These are phyloP conservation scores for Caenorhabditis wallacei DNA, from an alignment of 2,888 invertebrate genomes.

Conservation along the genomic window DNA sequence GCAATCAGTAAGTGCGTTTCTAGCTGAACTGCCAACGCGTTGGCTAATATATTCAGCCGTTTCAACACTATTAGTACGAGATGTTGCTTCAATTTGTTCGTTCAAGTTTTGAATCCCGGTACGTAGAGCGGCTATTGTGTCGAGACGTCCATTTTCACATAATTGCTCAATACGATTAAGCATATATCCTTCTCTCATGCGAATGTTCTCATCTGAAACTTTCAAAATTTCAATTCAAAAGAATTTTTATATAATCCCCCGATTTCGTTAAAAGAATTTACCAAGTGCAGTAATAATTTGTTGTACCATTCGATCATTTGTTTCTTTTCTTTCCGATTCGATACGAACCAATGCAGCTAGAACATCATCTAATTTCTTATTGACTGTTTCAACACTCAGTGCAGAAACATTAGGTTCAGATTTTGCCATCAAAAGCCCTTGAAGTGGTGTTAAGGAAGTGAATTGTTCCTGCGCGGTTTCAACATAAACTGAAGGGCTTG, in stretches of 20 bases:
- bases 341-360: constrained; percentile 12
- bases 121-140: constrained; percentile 42
- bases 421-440: constrained; percentile 37
- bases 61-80: constrained; percentile 5
- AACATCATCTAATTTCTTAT: constrained; percentile 42
- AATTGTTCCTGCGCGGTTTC: constrained; percentile 4
- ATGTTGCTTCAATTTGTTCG: constrained; percentile 5
- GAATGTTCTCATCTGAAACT: constrained; percentile 51
- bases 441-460: background rate
- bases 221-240: background rate
- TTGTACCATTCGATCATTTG: constrained; percentile 26
- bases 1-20: constrained; percentile 44
- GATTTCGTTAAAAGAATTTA: background rate
- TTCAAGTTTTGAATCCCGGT: constrained; percentile 15
- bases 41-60: constrained; percentile 54
- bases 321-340: constrained; percentile 35
- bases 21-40: constrained; percentile 39
- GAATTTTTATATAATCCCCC: background rate
- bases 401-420: background rate
- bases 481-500: constrained; percentile 31
- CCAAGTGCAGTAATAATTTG: constrained; percentile 34
- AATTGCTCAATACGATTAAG: constrained; percentile 57
- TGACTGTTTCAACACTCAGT: constrained; percentile 22
- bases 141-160: constrained; percentile 45
- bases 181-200: constrained; percentile 53